Percentiles rank a stretch among this genome's conserved stretches.
Conservation (phyloP, 2,797 vertebrate genomes). For the Melanotaenia nigrans region DNA sequence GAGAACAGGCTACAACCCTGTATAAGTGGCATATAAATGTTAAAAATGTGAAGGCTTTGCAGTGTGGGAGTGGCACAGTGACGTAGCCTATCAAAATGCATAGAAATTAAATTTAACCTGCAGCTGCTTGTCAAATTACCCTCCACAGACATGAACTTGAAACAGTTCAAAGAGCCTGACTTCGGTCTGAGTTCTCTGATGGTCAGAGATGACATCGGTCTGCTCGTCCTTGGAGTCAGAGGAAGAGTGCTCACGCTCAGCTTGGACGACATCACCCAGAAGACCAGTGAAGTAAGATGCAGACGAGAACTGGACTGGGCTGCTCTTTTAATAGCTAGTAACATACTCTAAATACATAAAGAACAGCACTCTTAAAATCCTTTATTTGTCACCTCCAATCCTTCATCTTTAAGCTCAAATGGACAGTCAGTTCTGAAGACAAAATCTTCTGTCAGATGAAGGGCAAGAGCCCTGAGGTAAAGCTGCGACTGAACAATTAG, state of each 20-base stretch:
- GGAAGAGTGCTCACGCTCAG: conserved; percentile 41
- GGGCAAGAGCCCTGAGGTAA: conserved; percentile 25
- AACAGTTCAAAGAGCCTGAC: conserved; percentile 31
- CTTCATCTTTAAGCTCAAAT: conserved; percentile 16
- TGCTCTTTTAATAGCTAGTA: neutral
- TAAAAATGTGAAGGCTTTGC: too few species aligned
- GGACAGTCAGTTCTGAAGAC: conserved; percentile 20
- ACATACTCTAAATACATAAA: too few species aligned
- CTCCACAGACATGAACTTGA: conserved; percentile 33
- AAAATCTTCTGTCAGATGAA: conserved; percentile 29
- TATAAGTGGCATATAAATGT: too few species aligned
- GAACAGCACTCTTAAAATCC: neutral
- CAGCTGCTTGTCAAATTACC: neutral
- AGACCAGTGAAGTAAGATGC: conserved; percentile 24
- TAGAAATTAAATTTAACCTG: neutral
- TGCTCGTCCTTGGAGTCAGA: conserved; percentile 33
- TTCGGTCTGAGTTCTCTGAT: conserved; percentile 43
- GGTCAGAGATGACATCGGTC: conserved; percentile 38
- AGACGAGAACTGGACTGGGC: neutral
- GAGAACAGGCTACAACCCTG: too few species aligned
- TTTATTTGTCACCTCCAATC: neutral
- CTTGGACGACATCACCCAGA: conserved; percentile 33
- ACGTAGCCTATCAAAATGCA: neutral
- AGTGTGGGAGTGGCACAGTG: too few species aligned
- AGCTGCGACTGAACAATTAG: neutral